These are phyloP conservation scores for Strix uralensis DNA, from an alignment of 2,113 vertebrate species.

Conservation along the genomic window DNA sequence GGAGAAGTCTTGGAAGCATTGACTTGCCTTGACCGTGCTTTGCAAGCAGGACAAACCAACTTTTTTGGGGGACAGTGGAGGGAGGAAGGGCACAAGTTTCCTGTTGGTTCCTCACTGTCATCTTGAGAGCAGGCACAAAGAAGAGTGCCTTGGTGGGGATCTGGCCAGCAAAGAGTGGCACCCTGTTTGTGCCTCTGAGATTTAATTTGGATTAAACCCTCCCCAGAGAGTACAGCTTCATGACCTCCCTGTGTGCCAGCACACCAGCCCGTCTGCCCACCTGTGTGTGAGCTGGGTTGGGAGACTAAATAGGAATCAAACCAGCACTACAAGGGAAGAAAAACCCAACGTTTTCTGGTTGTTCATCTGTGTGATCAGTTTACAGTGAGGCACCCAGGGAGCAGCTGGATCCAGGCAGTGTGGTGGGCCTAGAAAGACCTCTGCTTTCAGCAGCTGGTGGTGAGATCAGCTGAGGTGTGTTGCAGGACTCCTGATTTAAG, in stretches of 20 bases:
- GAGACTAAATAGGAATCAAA: background rate
- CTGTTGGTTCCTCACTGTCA: background rate
- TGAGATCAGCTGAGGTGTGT: background rate
- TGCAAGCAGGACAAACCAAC: background rate
- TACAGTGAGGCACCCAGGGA: background rate
- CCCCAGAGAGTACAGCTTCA: background rate
- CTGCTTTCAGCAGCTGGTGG: rapidly evolving
- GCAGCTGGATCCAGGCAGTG: background rate
- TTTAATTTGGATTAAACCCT: background rate
- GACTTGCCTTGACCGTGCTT: background rate
- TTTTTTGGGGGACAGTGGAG: background rate
- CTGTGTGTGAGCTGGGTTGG: rapidly evolving
- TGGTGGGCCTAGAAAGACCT: background rate
- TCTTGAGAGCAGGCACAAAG: background rate
- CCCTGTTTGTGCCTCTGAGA: background rate
- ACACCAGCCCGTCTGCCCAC: background rate
- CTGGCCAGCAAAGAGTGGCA: background rate
- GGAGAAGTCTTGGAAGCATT: background rate
- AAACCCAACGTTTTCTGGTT: rapidly evolving
- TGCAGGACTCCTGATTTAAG: background rate
- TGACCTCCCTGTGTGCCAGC: rapidly evolving
- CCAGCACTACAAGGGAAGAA: background rate
- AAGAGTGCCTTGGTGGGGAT: background rate
- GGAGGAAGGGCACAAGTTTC: background rate
- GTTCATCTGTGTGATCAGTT: background rate